These are phyloP conservation scores for Gopherus flavomarginatus DNA, from an alignment of 2,113 vertebrate genomes.

Conservation along the genomic window DNA sequence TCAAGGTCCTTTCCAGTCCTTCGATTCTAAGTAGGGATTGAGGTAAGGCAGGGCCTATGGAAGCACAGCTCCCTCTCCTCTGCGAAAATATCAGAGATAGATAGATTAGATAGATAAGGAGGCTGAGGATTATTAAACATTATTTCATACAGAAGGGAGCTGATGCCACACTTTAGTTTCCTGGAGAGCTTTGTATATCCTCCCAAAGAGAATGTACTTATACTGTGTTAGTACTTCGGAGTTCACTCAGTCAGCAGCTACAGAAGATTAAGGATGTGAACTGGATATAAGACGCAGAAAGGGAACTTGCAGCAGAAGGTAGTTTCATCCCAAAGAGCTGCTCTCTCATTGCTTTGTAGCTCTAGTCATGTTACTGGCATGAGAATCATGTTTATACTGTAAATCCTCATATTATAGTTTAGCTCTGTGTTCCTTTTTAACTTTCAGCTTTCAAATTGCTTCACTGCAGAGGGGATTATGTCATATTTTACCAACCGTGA, in stretches of 20 bases:
- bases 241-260: not conserved
- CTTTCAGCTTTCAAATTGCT: not conserved
- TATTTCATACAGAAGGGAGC: not conserved
- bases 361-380: not conserved
- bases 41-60: fast-evolving
- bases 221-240: not conserved
- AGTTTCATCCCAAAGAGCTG: fast-evolving
- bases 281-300: not conserved
- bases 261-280: not conserved
- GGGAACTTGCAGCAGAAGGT: not conserved
- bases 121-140: not conserved
- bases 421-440: conserved; percentile 17
- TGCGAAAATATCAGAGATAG: not conserved
- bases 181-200: not conserved
- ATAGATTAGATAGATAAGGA: not conserved
- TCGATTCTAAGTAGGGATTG: not conserved
- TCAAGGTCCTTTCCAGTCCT: too few relatives aligned
- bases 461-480: not conserved
- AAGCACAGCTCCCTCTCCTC: not conserved
- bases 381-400: not conserved
- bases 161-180: fast-evolving
- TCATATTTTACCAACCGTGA: not conserved
- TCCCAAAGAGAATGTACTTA: not conserved
- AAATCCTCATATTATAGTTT: conserved; percentile 15
- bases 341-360: conserved; percentile 14